A percentile compares a stretch with the other conserved stretches of the same genome.
Conservation (phyloP, 2,888 invertebrate species). For the Myopa tessellatipennis region DNA sequence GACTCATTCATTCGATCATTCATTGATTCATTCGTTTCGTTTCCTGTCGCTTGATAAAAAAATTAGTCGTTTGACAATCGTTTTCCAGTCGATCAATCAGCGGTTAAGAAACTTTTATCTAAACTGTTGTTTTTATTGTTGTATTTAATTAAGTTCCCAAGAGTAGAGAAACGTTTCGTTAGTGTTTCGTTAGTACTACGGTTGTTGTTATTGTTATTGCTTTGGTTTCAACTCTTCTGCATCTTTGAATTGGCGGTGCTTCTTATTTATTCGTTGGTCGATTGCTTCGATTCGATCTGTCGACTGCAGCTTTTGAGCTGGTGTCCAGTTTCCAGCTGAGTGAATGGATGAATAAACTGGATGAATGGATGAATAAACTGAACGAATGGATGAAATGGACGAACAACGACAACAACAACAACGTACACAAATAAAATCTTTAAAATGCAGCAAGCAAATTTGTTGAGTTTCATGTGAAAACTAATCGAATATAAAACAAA, state of each 20-base stretch:
- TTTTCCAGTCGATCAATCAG: slow-evolving; percentile 1
- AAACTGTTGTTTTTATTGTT: background rate
- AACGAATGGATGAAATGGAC: background rate
- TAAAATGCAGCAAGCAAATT: background rate
- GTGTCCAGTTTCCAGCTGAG: background rate
- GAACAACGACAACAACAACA: background rate
- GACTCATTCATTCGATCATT: slow-evolving; percentile 3
- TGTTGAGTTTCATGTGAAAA: background rate
- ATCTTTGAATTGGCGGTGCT: slow-evolving; percentile 5
- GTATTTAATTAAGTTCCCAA: slow-evolving; percentile 21
- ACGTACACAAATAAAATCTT: slow-evolving; percentile 1
- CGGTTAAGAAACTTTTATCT: background rate
- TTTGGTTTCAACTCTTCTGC: background rate
- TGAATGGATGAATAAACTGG: background rate
- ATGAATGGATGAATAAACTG: background rate
- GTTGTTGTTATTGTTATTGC: background rate
- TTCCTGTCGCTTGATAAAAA: background rate
- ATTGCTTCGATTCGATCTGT: too few species aligned
- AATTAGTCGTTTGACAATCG: background rate
- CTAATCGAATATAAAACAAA: background rate
- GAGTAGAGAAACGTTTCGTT: background rate
- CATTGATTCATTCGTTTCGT: slow-evolving; percentile 6
- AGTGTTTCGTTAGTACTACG: background rate
- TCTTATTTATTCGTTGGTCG: background rate
- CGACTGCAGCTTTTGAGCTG: too few species aligned